Evolutionary conservation across 2,888 invertebrate genomes (phyloP).

Genomic region (Agrochola macilenta): DNA sequence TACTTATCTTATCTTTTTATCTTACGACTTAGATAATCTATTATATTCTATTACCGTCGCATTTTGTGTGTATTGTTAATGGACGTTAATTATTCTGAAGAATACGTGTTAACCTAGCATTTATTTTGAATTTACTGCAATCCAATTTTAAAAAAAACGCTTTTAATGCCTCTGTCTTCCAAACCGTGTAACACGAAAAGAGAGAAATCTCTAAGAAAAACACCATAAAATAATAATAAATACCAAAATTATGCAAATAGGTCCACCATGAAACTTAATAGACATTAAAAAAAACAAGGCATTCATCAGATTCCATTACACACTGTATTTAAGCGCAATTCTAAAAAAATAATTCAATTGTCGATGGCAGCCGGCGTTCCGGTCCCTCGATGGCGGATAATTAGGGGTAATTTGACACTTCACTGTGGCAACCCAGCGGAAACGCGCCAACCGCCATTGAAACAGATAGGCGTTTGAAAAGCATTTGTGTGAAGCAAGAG

Average conservation of each 20-base stretch:
- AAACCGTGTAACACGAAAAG: not conserved
- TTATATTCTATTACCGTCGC: not conserved
- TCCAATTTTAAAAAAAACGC: not conserved
- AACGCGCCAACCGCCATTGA: constrained; percentile 69
- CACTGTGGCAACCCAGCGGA: constrained; percentile 70
- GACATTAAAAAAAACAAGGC: constrained; percentile 57
- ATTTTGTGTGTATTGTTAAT: not conserved
- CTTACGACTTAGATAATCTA: too few relatives aligned
- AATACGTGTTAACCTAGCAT: not conserved
- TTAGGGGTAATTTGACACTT: constrained; percentile 80
- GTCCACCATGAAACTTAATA: constrained; percentile 59
- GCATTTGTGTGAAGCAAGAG: constrained; percentile 56
- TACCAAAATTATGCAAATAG: constrained; percentile 63
- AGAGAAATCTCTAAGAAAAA: constrained; percentile 41
- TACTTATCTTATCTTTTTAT: too few relatives aligned
- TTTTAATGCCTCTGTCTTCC: not conserved
- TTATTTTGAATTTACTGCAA: not conserved
- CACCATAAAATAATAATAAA: constrained; percentile 38
- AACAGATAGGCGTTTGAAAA: constrained; percentile 66
- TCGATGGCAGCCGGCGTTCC: constrained; percentile 71
- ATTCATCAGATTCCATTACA: constrained; percentile 67
- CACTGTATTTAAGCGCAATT: constrained; percentile 70
- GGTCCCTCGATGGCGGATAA: constrained; percentile 73
- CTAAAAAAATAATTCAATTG: constrained; percentile 70
- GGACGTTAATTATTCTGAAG: not conserved